Base-by-base conservation (phyloP, 1,140 invertebrate species). In the Planococcus citri region DNA sequence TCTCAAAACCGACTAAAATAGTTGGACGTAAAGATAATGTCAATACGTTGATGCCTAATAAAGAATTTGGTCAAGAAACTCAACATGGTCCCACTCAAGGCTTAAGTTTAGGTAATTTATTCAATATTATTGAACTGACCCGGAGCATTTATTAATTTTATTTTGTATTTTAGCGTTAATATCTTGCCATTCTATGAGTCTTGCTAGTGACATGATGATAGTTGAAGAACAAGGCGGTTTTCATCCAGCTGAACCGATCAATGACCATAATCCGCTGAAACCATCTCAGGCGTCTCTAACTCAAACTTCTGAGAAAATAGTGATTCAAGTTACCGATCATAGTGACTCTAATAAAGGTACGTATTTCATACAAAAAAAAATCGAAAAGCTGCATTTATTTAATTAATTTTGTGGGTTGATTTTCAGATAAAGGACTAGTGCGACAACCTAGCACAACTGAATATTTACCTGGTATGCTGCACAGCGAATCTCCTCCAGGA, bases 381-480 rank as follows among this genome's bases (percentile, higher is more conserved):
- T 33, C 12, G 12, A 33, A 33, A 33, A 33, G 4, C 4, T 12
- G 29, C 12, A 33, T 33, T 33, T 33, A n/a, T 33, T 6, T 33
- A 33, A 33, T 3, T 33, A 12, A 33, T 33, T n/a, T n/a, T n/a
- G n/a, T n/a, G n/a, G n/a, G n/a, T n/a, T n/a, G n/a, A 33, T 64
- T 64, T 72, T 69, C 75, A 86, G 85, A 87, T 69, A 87, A 85
- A 74, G 75, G 77, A 25, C 76, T 88, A 12, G 81, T 85, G 51
- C 80, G 86, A 9, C 87, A 92, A 77, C 86, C 88, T 20, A 93
- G 90, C 0, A 95, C 91, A 0, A 94, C 89, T 0, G 90, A 93
- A 80, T 95, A 95, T 80, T 79, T 96, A 37, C 88, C 91, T 2
- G 90, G 91, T 29, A 94, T 97, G 92, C 80, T 95, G 33, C 90